Conservation (phyloP, 2,797 vertebrate species). For the Argentina silus region DNA sequence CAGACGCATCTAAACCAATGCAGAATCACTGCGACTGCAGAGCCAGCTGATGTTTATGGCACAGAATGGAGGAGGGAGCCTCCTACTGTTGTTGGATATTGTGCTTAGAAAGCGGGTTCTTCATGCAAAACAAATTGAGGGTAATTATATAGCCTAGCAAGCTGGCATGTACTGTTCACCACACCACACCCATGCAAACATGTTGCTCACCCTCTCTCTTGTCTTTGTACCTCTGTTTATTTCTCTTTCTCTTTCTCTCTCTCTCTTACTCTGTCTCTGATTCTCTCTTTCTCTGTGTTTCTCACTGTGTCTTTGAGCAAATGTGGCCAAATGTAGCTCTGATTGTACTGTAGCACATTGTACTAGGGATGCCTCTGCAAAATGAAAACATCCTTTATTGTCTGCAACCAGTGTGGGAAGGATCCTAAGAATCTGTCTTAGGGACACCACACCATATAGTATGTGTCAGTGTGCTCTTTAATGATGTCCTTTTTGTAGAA, state of each 20-base stretch:
- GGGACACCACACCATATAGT: no score
- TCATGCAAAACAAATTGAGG: conserved; percentile 52
- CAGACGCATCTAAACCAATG: conserved; percentile 48
- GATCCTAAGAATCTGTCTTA: no score
- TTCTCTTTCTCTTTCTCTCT: not conserved
- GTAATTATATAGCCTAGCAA: conserved; percentile 61
- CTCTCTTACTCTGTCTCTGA: no score
- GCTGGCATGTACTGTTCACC: conserved; percentile 1
- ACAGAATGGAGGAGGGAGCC: conserved; percentile 12
- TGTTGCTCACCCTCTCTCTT: conserved; percentile 27
- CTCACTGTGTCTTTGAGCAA: not conserved
- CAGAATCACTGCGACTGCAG: conserved; percentile 30
- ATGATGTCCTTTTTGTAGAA: no score
- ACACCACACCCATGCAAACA: conserved; percentile 58
- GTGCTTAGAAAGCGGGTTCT: conserved; percentile 44
- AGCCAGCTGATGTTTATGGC: conserved; percentile 33
- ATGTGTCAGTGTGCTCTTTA: no score
- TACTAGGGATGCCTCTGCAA: no score
- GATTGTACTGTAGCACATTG: no score
- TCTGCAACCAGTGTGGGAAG: no score
- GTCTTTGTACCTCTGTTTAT: not conserved
- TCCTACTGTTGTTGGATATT: conserved; percentile 27
- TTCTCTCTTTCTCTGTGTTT: not conserved
- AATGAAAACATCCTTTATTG: no score
- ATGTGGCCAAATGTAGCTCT: no score